These are phyloP conservation scores for Coreius guichenoti DNA, from an alignment of 2,797 vertebrate genomes.

Conservation along the genomic window DNA sequence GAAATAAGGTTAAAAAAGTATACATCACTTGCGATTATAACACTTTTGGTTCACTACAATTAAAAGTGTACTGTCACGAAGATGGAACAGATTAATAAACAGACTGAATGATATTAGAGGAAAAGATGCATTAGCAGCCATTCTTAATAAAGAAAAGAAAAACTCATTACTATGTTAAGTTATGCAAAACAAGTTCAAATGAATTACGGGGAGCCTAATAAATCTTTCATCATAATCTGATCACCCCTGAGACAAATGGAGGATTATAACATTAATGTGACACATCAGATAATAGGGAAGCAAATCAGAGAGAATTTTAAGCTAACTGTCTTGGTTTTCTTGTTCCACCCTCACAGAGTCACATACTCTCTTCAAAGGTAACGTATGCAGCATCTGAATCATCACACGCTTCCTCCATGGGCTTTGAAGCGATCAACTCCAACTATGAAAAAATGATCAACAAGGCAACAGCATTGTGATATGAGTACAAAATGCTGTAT, in stretches of 20 bases:
- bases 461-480: background rate
- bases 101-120: constrained; percentile 76
- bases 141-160: constrained; percentile 72
- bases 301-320: constrained; percentile 54
- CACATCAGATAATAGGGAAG: constrained; percentile 47
- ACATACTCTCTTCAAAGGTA: constrained; percentile 46
- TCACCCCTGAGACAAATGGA: constrained; percentile 68
- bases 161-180: constrained; percentile 77
- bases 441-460: constrained; percentile 12
- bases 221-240: constrained; percentile 73
- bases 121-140: constrained; percentile 72
- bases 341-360: constrained; percentile 36
- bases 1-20: background rate
- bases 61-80: constrained; percentile 71
- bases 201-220: constrained; percentile 71
- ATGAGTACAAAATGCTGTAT: background rate
- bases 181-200: constrained; percentile 78
- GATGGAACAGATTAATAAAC: constrained; percentile 74
- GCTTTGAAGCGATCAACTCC: constrained; percentile 13
- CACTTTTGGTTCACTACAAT: constrained; percentile 62
- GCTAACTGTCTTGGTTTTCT: constrained; percentile 58
- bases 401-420: constrained; percentile 1
- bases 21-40: background rate
- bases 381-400: constrained; percentile 23
- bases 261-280: constrained; percentile 62